These are phyloP conservation scores for Nezara viridula DNA, from an alignment of 2,888 invertebrate species.

Conservation along the genomic window DNA sequence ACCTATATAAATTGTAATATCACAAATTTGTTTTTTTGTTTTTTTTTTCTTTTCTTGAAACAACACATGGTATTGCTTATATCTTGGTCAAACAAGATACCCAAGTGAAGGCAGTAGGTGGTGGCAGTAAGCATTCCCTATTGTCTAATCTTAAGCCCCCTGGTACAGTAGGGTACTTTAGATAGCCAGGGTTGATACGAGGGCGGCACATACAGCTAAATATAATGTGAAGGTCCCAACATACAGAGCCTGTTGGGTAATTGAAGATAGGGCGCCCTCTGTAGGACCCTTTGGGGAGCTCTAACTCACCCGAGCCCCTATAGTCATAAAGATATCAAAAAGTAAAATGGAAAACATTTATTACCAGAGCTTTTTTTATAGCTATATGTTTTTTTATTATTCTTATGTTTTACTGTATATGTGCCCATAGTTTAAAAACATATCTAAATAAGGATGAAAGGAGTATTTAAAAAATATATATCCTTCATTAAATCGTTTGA, in stretches of 20 bases:
- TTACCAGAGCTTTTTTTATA: neutral
- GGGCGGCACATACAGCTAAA: neutral
- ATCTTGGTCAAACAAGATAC: neutral
- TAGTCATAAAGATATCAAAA: constrained; percentile 20
- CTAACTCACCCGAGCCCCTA: neutral
- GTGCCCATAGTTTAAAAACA: neutral
- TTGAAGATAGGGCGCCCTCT: constrained; percentile 1
- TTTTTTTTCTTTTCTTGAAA: too few relatives aligned
- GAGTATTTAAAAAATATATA: too few relatives aligned
- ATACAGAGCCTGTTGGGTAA: constrained; percentile 19
- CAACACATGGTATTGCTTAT: neutral
- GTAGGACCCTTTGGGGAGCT: neutral
- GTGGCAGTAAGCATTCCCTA: neutral
- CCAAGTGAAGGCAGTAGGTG: neutral
- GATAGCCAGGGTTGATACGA: neutral
- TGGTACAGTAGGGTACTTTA: neutral
- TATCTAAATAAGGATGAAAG: too few relatives aligned
- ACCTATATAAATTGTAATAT: too few relatives aligned
- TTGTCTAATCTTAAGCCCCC: neutral
- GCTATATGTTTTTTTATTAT: neutral
- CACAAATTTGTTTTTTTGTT: too few relatives aligned
- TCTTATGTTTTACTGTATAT: neutral
- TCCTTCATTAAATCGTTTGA: too few relatives aligned
- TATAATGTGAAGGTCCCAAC: constrained; percentile 23
- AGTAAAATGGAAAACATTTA: constrained; percentile 41